These are phyloP conservation scores for Thymallus thymallus DNA, from an alignment of 2,113 vertebrate genomes.

Conservation along the genomic window DNA sequence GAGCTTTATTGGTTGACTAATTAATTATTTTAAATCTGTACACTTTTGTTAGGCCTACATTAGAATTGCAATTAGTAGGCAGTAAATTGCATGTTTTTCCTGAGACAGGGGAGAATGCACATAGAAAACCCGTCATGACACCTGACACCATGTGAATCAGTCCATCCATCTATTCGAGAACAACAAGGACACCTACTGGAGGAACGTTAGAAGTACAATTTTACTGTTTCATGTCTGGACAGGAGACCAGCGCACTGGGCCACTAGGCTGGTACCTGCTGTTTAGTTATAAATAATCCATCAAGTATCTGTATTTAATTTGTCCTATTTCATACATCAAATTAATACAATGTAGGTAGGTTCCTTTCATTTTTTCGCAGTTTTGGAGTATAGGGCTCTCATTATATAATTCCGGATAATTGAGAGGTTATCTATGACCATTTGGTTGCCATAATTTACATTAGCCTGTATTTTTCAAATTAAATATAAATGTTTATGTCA, in stretches of 20 bases:
- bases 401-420: too few species aligned
- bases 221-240: too few species aligned
- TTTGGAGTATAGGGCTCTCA: too few species aligned
- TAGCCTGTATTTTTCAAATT: background rate
- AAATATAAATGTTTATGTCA: background rate
- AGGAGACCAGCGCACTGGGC: background rate
- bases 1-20: background rate
- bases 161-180: conserved; percentile 54
- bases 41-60: background rate
- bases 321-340: too few species aligned
- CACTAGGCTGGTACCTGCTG: too few species aligned
- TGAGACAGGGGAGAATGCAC: background rate
- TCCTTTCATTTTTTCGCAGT: too few species aligned
- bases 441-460: too few species aligned
- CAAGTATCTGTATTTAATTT: too few species aligned
- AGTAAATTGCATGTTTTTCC: background rate
- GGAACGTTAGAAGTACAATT: conserved; percentile 35
- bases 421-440: too few species aligned
- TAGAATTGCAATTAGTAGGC: background rate
- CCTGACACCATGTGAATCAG: background rate
- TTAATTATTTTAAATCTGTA: background rate
- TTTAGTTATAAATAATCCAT: too few species aligned
- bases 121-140: background rate
- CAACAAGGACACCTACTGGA: conserved; percentile 63
- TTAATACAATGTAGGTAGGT: too few species aligned